Base-by-base conservation (phyloP, 2,797 vertebrate genomes). In the Sebastes hubbsi region DNA sequence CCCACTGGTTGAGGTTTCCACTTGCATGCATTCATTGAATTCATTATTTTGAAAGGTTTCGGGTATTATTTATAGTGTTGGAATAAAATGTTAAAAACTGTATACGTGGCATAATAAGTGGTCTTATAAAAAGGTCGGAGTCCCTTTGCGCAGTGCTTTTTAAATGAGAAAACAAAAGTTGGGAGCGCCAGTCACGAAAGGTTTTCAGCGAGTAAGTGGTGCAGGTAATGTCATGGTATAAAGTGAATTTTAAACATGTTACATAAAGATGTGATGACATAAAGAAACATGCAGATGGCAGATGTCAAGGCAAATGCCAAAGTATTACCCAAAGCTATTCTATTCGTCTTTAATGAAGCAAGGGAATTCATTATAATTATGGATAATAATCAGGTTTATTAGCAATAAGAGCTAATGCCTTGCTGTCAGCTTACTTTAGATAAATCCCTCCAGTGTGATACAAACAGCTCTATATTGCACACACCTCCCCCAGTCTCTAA, bases 41-140 rank as follows among this genome's bases (percentile, higher is more conserved):
- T 84, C 60, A 88, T 90, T 88, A 88, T 79, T 88, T 82, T 86
- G 85, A 87, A 87, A 90, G 83, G 83, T 87, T 90, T 82, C 2
- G 64, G 77, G 11, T 80, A 82, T 86, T 86, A 87, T 89, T 91
- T 89, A 85, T 87, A 78, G 77, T 80, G 78, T 76, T 70, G 77
- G 77, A 72, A 81, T 75, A 62, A 86, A 85, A 87, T 70, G 73
- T 72, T 72, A 61, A 77, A 88, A 88, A 81, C 32, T 65, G 77
- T 75, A 20, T 73, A 70, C 46, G 34, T 65, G 71, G 82, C 72
- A 86, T 74, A 84, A 69, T 80, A 84, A 78, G 73, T 22, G 61
- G n/a, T 14, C 34, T 55, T 7, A 3, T 38, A 34, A 76, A 72
- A 77, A 77, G 72, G 81, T 71, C 13, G 54, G 59, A 20, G 18